phyloP scores from a whole-genome alignment of 2,113 vertebrate genomes.

The Protobothrops flavoviridis region DNA sequence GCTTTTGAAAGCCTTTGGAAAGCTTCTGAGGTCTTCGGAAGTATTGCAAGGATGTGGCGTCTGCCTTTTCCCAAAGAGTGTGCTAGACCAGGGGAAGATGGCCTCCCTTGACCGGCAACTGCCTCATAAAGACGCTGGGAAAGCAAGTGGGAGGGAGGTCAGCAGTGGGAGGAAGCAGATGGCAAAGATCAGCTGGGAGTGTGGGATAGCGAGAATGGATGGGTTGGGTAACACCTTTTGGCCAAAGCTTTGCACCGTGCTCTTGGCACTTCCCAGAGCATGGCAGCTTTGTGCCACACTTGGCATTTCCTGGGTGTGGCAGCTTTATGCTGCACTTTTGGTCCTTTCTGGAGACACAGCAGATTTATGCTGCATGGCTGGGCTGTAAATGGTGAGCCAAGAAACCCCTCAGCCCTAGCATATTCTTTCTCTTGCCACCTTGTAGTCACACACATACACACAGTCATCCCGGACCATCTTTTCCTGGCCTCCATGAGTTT shows the following conservation, averaged over 20 bases:
- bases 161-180: background rate
- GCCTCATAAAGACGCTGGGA: background rate
- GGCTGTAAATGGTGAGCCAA: background rate
- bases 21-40: background rate
- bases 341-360: background rate
- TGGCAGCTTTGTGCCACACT: background rate
- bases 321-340: background rate
- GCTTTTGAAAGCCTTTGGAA: background rate
- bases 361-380: background rate
- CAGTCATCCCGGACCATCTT: background rate
- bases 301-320: background rate
- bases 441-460: background rate
- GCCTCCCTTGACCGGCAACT: background rate
- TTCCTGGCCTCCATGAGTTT: background rate
- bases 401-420: background rate
- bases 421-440: background rate
- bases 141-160: background rate
- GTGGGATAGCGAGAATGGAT: background rate
- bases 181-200: background rate
- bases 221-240: background rate
- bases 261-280: background rate
- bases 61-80: background rate
- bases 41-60: background rate
- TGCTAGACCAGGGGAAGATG: background rate
- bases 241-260: background rate